phyloP scores from a whole-genome alignment of 2,113 vertebrate genomes.

The Pleuronectes platessa region DNA sequence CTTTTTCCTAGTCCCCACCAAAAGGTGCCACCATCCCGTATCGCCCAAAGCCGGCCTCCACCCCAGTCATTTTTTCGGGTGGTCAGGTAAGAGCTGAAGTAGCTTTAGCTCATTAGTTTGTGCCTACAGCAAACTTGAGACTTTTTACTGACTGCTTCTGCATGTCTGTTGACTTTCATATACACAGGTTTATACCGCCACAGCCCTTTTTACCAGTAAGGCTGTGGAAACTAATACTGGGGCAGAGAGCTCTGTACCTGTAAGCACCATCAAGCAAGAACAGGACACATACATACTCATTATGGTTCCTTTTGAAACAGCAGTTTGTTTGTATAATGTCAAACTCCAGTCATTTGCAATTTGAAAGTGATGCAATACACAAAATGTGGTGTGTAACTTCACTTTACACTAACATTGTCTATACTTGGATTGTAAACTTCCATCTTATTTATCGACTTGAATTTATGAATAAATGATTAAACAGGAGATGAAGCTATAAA shows the following conservation, averaged over 20 bases:
- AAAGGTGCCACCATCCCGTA: conserved; percentile 99
- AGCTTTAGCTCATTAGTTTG: conserved; percentile 71
- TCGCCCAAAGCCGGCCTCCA: conserved; percentile 98
- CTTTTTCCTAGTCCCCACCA: conserved; percentile 95
- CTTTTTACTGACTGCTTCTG: conserved; percentile 83
- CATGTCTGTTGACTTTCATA: conserved; percentile 84
- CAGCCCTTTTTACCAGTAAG: background rate
- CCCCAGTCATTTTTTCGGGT: conserved; percentile 99
- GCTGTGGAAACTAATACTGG: too few relatives aligned
- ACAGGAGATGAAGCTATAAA: too few relatives aligned
- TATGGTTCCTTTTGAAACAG: too few relatives aligned
- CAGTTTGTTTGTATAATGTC: too few relatives aligned
- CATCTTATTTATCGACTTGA: too few relatives aligned
- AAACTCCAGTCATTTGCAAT: too few relatives aligned
- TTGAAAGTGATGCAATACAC: too few relatives aligned
- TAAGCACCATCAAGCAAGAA: background rate
- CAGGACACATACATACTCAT: background rate
- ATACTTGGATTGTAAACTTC: too few relatives aligned
- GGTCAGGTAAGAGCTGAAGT: conserved; percentile 98
- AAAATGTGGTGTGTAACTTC: too few relatives aligned
- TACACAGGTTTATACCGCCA: conserved; percentile 69
- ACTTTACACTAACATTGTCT: too few relatives aligned
- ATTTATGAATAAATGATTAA: too few relatives aligned
- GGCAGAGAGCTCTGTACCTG: background rate
- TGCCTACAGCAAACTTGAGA: conserved; percentile 90